Conservation (phyloP, 2,888 invertebrate species). For the Apantesis nais region DNA sequence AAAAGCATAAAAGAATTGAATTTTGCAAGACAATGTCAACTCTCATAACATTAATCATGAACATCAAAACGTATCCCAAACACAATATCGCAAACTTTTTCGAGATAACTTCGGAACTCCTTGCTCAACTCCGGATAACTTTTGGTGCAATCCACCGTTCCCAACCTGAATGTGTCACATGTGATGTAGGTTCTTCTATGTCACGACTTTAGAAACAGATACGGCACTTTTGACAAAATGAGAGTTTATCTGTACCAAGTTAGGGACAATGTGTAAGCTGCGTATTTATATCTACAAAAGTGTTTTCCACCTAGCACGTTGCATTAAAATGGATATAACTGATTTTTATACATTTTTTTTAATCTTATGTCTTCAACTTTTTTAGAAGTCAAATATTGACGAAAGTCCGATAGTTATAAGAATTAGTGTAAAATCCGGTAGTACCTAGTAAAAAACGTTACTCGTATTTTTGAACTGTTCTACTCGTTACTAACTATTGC, state of each 20-base stretch:
- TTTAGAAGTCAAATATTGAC: no score
- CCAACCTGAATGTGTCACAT: slow-evolving; percentile 48
- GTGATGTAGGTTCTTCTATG: slow-evolving; percentile 45
- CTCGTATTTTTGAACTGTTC: no score
- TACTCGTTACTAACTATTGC: no score
- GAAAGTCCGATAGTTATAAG: no score
- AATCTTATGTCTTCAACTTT: no score
- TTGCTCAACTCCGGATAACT: slow-evolving; percentile 43
- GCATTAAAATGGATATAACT: background rate
- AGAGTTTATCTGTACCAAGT: slow-evolving; percentile 17
- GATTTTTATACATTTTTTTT: background rate
- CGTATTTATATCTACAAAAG: background rate
- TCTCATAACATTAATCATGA: slow-evolving; percentile 38
- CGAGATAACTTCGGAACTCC: slow-evolving; percentile 25
- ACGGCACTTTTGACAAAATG: slow-evolving; percentile 28
- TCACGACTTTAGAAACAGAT: slow-evolving; percentile 46
- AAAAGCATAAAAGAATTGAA: slow-evolving; percentile 10
- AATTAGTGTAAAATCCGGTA: no score
- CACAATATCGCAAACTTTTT: slow-evolving; percentile 44
- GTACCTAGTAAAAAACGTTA: no score
- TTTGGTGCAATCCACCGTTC: slow-evolving; percentile 39
- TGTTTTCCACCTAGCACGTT: background rate
- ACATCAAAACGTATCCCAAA: slow-evolving; percentile 39
- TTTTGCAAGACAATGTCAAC: slow-evolving; percentile 11
- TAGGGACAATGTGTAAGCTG: background rate